phyloP scores from a whole-genome alignment of 2,113 vertebrate species.

The Hipposideros armiger region DNA sequence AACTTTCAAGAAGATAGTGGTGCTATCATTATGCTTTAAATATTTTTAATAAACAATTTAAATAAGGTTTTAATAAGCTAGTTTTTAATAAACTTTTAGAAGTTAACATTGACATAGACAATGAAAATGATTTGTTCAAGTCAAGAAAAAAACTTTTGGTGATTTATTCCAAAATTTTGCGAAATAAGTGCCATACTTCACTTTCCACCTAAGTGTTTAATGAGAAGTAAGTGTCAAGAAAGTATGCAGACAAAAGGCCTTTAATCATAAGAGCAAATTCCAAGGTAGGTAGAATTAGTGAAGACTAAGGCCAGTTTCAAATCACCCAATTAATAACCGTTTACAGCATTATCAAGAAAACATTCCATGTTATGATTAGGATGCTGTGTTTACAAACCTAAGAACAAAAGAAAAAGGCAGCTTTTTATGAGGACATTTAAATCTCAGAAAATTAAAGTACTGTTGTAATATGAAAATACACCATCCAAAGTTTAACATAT shows the following conservation, averaged over 20 bases:
- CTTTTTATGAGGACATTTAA: slow-evolving; percentile 38
- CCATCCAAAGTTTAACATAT: neutral
- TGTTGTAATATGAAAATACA: slow-evolving; percentile 2
- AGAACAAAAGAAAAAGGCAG: slow-evolving; percentile 20
- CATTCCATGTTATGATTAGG: neutral
- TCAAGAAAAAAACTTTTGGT: neutral
- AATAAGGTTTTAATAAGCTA: neutral
- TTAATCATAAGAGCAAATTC: slow-evolving; percentile 43
- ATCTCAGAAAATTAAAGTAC: neutral
- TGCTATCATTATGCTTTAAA: neutral
- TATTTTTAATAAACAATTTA: slow-evolving; percentile 1
- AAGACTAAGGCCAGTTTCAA: neutral
- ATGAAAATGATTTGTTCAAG: neutral
- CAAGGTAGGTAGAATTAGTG: neutral
- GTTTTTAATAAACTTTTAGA: slow-evolving; percentile 1
- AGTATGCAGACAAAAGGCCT: neutral
- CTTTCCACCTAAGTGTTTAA: neutral
- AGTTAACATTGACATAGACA: neutral
- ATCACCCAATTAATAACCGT: neutral
- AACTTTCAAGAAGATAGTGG: neutral
- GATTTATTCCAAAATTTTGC: neutral
- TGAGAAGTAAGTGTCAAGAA: neutral
- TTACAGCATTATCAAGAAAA: slow-evolving; percentile 22
- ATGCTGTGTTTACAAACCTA: slow-evolving; percentile 3
- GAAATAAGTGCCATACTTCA: neutral